Evolutionary conservation across 2,113 vertebrate species (phyloP).

Genomic region (Callipepla californica): DNA sequence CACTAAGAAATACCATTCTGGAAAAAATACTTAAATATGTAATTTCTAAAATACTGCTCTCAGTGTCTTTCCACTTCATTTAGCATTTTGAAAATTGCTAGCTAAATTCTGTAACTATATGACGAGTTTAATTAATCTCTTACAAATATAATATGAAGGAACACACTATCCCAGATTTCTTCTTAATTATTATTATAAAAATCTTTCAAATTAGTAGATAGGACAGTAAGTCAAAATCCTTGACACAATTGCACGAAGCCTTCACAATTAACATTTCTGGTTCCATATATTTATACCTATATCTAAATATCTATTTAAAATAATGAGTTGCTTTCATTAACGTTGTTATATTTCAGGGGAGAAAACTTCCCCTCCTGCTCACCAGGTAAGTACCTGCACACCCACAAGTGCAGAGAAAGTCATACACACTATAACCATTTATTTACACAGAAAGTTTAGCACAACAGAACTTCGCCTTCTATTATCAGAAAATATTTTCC

Average conservation of each 20-base stretch:
- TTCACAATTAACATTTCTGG: background rate
- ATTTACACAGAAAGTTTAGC: background rate
- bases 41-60: slow-evolving; percentile 61
- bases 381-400: background rate
- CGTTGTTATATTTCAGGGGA: background rate
- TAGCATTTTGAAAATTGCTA: slow-evolving; percentile 62
- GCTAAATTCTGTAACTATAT: slow-evolving; percentile 48
- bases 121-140: slow-evolving; percentile 46
- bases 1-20: background rate
- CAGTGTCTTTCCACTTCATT: slow-evolving; percentile 54
- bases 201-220: slow-evolving; percentile 1
- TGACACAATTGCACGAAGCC: background rate
- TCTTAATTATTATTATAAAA: slow-evolving; percentile 8
- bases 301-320: background rate
- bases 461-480: background rate
- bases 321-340: background rate
- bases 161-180: background rate
- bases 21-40: slow-evolving; percentile 20
- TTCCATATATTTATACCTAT: background rate
- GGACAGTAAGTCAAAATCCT: background rate
- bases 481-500: background rate
- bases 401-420: fast-evolving
- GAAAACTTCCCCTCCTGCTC: background rate
- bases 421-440: background rate
- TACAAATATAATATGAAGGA: slow-evolving; percentile 31